phyloP scores from a whole-genome alignment of 2,888 invertebrate species.

The Drosophila meridiana region DNA sequence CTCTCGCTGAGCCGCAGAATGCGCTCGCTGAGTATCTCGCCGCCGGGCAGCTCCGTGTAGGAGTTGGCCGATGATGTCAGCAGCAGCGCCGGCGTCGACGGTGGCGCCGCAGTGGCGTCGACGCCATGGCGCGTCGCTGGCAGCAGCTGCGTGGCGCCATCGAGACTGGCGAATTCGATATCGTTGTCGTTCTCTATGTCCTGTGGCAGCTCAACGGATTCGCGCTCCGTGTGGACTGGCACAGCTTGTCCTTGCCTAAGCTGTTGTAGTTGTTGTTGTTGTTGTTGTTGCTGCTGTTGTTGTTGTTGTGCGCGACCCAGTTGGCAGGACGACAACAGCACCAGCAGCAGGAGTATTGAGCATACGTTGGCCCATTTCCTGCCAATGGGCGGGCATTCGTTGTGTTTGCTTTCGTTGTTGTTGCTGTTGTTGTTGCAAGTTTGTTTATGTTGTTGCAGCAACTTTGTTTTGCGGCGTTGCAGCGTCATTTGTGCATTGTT shows the following conservation, averaged over 20 bases:
- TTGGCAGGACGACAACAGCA: slow-evolving; percentile 68
- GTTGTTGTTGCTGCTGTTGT: slow-evolving; percentile 46
- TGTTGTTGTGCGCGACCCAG: slow-evolving; percentile 66
- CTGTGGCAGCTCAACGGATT: slow-evolving; percentile 63
- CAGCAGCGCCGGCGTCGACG: slow-evolving; percentile 61
- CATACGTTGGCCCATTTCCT: slow-evolving; percentile 65
- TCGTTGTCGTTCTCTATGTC: slow-evolving; percentile 61
- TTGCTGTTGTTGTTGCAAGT: slow-evolving; percentile 14
- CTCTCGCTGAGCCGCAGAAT: slow-evolving; percentile 86
- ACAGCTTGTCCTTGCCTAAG: slow-evolving; percentile 9
- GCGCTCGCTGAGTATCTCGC: slow-evolving; percentile 83
- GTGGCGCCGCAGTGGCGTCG: slow-evolving; percentile 72
- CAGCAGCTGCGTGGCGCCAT: slow-evolving; percentile 78
- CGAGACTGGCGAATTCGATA: slow-evolving; percentile 81
- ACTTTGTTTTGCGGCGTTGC: slow-evolving; percentile 66
- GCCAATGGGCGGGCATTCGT: slow-evolving; percentile 33
- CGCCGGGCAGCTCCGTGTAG: slow-evolving; percentile 83
- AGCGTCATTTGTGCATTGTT: slow-evolving; percentile 81
- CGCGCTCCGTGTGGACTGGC: slow-evolving; percentile 41
- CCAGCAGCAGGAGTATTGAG: slow-evolving; percentile 39
- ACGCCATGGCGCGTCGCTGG: slow-evolving; percentile 67
- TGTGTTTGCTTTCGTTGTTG: slow-evolving; percentile 17
- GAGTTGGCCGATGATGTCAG: slow-evolving; percentile 62
- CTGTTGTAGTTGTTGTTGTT: slow-evolving; percentile 17
- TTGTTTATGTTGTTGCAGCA: slow-evolving; percentile 47